These are phyloP conservation scores for Cydia amplana DNA, from an alignment of 1,140 invertebrate species.

Conservation along the genomic window DNA sequence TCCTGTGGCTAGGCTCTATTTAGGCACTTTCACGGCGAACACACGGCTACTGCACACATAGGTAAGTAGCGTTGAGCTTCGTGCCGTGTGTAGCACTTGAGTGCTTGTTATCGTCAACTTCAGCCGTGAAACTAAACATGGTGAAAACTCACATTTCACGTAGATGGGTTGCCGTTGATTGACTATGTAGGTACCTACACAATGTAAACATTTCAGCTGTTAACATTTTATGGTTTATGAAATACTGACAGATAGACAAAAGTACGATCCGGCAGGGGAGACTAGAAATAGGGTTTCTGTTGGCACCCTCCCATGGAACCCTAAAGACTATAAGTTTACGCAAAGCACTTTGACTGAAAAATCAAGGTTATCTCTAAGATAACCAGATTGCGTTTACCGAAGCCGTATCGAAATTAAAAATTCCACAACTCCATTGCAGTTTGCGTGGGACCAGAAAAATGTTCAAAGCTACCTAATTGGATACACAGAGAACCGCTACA, in stretches of 20 bases:
- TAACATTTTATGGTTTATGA: too few relatives aligned
- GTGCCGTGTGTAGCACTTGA: background rate
- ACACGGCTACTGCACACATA: background rate
- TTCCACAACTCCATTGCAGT: conserved; percentile 68
- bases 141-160: too few relatives aligned
- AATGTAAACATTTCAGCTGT: too few relatives aligned
- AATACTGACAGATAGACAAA: too few relatives aligned
- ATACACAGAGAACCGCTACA: conserved; percentile 77
- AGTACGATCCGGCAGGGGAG: too few relatives aligned
- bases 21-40: conserved; percentile 40
- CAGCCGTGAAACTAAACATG: too few relatives aligned
- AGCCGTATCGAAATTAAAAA: conserved; percentile 70
- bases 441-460: conserved; percentile 67
- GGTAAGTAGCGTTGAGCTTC: conserved; percentile 12
- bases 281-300: too few relatives aligned
- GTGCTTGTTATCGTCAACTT: background rate
- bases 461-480: conserved; percentile 77
- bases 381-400: conserved; percentile 28
- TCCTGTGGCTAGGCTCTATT: background rate
- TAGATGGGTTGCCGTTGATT: too few relatives aligned
- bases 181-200: too few relatives aligned
- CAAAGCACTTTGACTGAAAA: background rate
- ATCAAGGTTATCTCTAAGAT: conserved; percentile 18
- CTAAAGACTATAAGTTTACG: conserved; percentile 7
- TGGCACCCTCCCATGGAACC: too few relatives aligned